Conservation (phyloP, 2,888 invertebrate species). For the Siphlonurus alternatus region DNA sequence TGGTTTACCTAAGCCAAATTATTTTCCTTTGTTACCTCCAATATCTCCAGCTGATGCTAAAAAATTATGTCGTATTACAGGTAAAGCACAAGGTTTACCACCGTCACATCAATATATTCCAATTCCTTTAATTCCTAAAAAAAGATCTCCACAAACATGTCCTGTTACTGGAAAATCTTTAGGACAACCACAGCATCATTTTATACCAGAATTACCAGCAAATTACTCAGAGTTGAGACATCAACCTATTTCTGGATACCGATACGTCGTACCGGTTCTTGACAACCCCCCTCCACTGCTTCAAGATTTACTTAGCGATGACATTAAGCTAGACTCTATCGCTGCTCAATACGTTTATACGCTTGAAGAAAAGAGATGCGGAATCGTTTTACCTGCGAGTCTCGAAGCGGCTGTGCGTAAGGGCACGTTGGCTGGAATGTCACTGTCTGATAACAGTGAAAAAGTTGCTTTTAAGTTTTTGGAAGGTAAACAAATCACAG, state of each 20-base stretch:
- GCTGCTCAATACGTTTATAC: slow-evolving; percentile 44
- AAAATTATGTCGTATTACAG: slow-evolving; percentile 60
- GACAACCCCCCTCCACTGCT: slow-evolving; percentile 47
- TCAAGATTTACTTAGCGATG: slow-evolving; percentile 9
- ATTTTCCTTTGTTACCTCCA: slow-evolving; percentile 62
- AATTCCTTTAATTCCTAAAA: slow-evolving; percentile 11
- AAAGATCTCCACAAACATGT: not conserved
- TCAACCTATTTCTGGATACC: slow-evolving; percentile 46
- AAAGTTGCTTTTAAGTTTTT: slow-evolving; percentile 54
- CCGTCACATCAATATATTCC: slow-evolving; percentile 18
- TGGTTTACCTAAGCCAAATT: slow-evolving; percentile 64
- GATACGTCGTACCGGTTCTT: slow-evolving; percentile 55
- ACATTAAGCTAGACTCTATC: slow-evolving; percentile 4
- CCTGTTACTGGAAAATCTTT: not conserved
- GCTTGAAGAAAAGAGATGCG: slow-evolving; percentile 53
- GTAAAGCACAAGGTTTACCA: slow-evolving; percentile 45
- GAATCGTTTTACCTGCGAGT: slow-evolving; percentile 53
- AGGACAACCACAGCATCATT: slow-evolving; percentile 49
- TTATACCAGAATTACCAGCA: slow-evolving; percentile 59
- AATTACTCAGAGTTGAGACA: slow-evolving; percentile 47
- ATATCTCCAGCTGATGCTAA: slow-evolving; percentile 70
- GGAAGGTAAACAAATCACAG: slow-evolving; percentile 55
- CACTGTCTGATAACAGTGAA: slow-evolving; percentile 59
- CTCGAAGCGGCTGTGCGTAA: slow-evolving; percentile 60
- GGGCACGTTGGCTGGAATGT: slow-evolving; percentile 58